These are phyloP conservation scores for Antigone vipio DNA, from an alignment of 2,113 vertebrate genomes.

Conservation along the genomic window DNA sequence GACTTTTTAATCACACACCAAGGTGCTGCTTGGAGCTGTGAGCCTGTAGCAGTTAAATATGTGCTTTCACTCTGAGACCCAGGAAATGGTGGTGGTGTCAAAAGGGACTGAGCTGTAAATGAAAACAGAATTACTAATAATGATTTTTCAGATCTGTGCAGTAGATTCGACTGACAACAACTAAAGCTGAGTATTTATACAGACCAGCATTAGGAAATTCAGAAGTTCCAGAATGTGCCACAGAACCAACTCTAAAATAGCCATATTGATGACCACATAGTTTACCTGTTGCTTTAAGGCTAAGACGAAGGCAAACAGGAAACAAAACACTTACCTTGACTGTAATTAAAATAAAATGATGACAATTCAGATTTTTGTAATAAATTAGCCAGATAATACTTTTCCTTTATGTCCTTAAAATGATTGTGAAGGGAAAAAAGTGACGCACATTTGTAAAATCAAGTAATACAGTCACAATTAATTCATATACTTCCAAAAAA, in stretches of 20 bases:
- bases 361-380: neutral
- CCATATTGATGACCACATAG: neutral
- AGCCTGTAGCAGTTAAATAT: neutral
- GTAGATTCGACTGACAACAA: neutral
- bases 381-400: neutral
- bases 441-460: neutral
- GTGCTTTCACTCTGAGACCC: neutral
- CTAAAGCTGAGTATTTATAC: neutral
- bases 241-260: neutral
- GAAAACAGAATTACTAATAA: neutral
- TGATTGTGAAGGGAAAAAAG: neutral
- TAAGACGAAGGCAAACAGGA: neutral
- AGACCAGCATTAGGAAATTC: neutral
- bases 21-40: neutral
- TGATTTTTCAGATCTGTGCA: neutral
- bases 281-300: neutral
- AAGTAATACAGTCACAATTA: neutral
- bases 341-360: neutral
- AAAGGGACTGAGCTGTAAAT: neutral
- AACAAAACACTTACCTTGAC: neutral
- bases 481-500: neutral
- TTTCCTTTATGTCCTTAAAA: neutral
- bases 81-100: neutral
- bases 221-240: neutral
- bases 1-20: neutral